Base-by-base conservation (phyloP, 2,888 invertebrate genomes). In the Ptychoptera contaminata region DNA sequence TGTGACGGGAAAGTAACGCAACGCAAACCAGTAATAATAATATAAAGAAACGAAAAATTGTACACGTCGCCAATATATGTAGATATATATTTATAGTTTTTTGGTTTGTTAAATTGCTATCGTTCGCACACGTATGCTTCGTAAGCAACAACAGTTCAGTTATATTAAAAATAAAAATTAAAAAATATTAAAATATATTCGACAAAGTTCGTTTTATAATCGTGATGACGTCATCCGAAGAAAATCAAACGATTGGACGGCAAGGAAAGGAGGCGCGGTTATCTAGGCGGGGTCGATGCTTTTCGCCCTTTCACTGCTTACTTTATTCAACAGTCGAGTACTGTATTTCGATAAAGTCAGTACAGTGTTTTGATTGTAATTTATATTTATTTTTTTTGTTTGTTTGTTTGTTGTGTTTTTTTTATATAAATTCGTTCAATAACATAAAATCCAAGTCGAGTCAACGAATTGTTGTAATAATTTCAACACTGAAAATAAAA, bases 181-280 rank as follows among this genome's bases (percentile, higher is more conserved):
- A 11, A 32, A 32, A 11, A 32, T 9, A 32, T 9, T 7, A 32
- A 32, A 32, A 11, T 11, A 32, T 32, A 8, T 31, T 52, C 53
- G 53, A 48, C 29, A n/a, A 7, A 12, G 11, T 9, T 47, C 52
- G 52, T 52, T 47, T 37, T 31, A 11, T 15, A 16, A 11, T 53
- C 53, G 53, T 41, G 16, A 46, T 54, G 52, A 54, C 52, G 53
- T 54, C 53, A 54, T 46, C 42, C 1, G 16, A 16, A 35, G 16
- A 12, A 42, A 36, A 30, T 38, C 52, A 52, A 53, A 53, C 53
- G 44, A 40, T 40, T 35, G 10, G 1, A 5, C 2, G n/a, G 32
- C 23, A 43, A 36, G 42, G 37, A 43, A 45, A 41, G 43, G 40
- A 46, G 49, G 49, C 49, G 49, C 47, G 49, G 49, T 49, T 49